Evolutionary conservation across 1,140 invertebrate species (phyloP).

Genomic region (Drosophila pruinosa): DNA sequence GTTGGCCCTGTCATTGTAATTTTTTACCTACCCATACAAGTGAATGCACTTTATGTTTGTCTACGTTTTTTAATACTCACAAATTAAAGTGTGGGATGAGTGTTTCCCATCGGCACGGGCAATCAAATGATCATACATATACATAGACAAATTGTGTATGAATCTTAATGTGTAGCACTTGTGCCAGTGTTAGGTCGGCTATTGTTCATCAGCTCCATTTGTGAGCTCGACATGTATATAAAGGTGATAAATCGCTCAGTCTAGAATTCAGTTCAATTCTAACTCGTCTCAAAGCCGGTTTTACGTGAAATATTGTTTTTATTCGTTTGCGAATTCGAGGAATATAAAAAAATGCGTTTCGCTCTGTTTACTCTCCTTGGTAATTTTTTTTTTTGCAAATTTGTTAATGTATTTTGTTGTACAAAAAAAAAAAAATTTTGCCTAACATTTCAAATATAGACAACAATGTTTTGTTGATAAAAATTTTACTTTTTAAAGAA

Average conservation of each 20-base stretch:
- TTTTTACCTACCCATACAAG: slow-evolving; percentile 40
- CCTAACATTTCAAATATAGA: no score
- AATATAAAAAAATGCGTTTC: slow-evolving; percentile 71
- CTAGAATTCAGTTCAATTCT: slow-evolving; percentile 66
- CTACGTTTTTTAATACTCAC: slow-evolving; percentile 39
- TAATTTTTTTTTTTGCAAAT: slow-evolving; percentile 28
- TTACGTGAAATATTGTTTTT: slow-evolving; percentile 32
- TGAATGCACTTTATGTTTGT: slow-evolving; percentile 61
- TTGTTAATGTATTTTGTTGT: neutral
- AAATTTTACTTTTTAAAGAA: neutral
- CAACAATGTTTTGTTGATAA: neutral
- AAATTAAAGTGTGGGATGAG: slow-evolving; percentile 55
- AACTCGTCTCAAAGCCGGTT: slow-evolving; percentile 68
- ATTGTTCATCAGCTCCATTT: slow-evolving; percentile 57
- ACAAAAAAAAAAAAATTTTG: neutral
- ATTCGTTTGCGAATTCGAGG: slow-evolving; percentile 39
- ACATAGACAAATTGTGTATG: neutral
- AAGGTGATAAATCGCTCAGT: slow-evolving; percentile 72
- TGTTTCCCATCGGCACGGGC: slow-evolving; percentile 34
- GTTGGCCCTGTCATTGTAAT: slow-evolving; percentile 52
- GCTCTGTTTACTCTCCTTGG: slow-evolving; percentile 64
- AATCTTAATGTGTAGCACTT: neutral
- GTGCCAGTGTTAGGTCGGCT: slow-evolving; percentile 33
- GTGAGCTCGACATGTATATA: slow-evolving; percentile 60
- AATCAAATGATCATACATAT: neutral